Evolutionary conservation across 2,113 vertebrate species (phyloP).

Genomic region (human): DNA sequence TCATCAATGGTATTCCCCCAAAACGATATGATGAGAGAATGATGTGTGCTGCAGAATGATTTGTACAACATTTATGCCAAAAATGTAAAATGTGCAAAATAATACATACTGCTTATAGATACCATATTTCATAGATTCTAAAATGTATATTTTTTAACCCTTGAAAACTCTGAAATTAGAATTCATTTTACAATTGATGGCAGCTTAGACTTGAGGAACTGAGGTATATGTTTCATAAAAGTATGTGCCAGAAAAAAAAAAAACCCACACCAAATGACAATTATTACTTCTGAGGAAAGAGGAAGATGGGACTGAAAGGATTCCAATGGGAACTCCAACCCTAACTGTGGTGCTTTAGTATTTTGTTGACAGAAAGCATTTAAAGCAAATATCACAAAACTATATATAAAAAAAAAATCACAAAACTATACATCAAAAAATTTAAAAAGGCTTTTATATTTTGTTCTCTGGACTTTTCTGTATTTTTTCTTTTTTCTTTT

Average conservation of each 20-base stretch:
- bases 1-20: neutral
- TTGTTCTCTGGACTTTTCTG: neutral
- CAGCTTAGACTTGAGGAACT: conserved; percentile 16
- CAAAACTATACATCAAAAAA: too few relatives aligned
- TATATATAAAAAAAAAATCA: too few relatives aligned
- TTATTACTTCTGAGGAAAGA: neutral
- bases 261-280: neutral
- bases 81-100: neutral
- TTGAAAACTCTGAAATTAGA: neutral
- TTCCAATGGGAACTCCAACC: neutral
- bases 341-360: neutral
- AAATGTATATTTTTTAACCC: neutral
- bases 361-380: neutral
- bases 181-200: neutral
- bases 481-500: neutral
- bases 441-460: neutral
- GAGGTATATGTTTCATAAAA: neutral
- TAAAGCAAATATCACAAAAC: neutral
- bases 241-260: neutral
- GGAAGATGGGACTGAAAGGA: neutral
- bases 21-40: neutral
- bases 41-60: neutral
- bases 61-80: neutral
- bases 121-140: neutral
- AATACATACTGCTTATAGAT: neutral